Conservation (phyloP, 1,140 invertebrate species). For the Drosophila azteca region DNA sequence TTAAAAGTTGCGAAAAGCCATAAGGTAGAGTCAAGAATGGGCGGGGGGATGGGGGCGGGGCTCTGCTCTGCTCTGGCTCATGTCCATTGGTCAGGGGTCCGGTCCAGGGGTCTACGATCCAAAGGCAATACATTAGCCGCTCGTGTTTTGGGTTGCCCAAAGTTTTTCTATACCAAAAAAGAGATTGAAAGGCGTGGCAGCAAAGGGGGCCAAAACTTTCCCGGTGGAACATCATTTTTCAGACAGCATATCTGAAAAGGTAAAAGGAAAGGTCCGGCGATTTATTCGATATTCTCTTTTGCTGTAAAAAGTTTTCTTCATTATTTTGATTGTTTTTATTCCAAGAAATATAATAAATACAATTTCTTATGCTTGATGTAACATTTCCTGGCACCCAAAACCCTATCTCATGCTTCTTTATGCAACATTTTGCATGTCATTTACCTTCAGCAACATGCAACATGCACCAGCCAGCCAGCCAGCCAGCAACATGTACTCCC, state of each 20-base stretch:
- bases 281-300: no score
- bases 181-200: slow-evolving; percentile 24
- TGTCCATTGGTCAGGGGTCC: slow-evolving; percentile 25
- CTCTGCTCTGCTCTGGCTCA: slow-evolving; percentile 1
- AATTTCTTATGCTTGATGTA: no score
- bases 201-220: slow-evolving; percentile 39
- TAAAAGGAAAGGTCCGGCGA: background rate
- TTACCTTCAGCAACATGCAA: slow-evolving; percentile 14
- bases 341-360: no score
- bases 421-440: background rate
- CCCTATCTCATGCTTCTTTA: no score
- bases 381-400: no score
- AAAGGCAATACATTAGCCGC: slow-evolving; percentile 43
- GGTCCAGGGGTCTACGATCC: slow-evolving; percentile 15
- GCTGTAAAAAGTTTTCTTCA: no score
- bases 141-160: slow-evolving; percentile 33
- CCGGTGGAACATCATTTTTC: slow-evolving; percentile 27
- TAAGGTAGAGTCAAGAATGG: background rate
- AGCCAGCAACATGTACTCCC: slow-evolving; percentile 27
- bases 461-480: background rate
- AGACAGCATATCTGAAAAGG: slow-evolving; percentile 32
- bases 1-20: slow-evolving; percentile 63
- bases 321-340: no score
- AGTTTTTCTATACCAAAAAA: slow-evolving; percentile 10
- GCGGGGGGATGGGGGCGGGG: background rate